Conservation (phyloP, 2,888 invertebrate genomes). For the Pachymerium ferrugineum region DNA sequence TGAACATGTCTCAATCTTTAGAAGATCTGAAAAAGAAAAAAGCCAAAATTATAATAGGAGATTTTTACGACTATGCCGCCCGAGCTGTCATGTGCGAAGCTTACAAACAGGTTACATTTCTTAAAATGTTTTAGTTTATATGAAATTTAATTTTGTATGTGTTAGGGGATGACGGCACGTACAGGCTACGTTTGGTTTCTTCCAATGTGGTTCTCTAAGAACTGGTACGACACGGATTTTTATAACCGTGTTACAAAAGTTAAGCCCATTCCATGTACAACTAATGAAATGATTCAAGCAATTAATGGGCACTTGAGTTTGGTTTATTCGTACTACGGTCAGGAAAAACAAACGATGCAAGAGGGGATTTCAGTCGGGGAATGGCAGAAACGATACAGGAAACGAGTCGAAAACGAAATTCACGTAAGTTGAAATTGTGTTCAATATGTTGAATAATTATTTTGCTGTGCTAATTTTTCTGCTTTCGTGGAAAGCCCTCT, state of each 20-base stretch:
- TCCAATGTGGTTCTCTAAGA: constrained; percentile 58
- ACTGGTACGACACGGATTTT: constrained; percentile 59
- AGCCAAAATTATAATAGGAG: constrained; percentile 72
- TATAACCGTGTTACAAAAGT: constrained; percentile 40
- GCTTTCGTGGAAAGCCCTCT: neutral
- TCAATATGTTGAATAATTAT: too few species aligned
- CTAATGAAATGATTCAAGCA: constrained; percentile 60
- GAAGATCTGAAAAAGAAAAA: constrained; percentile 60
- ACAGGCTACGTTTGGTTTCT: constrained; percentile 82
- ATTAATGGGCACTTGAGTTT: constrained; percentile 67
- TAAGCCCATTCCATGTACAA: constrained; percentile 53
- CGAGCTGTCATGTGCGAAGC: constrained; percentile 78
- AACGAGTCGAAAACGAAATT: constrained; percentile 33
- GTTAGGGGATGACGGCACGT: constrained; percentile 48
- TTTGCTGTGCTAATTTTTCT: too few species aligned
- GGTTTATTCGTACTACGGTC: constrained; percentile 62
- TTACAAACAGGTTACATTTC: constrained; percentile 51
- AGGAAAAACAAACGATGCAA: constrained; percentile 57
- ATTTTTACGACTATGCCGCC: constrained; percentile 60
- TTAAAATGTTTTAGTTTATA: constrained; percentile 45
- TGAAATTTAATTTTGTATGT: constrained; percentile 46
- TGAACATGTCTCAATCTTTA: constrained; percentile 61
- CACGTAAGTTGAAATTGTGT: too few species aligned
- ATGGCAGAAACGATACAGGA: constrained; percentile 56
- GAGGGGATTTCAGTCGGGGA: constrained; percentile 58